phyloP scores from a whole-genome alignment of 2,113 vertebrate species.

The Kryptolebias marmoratus region DNA sequence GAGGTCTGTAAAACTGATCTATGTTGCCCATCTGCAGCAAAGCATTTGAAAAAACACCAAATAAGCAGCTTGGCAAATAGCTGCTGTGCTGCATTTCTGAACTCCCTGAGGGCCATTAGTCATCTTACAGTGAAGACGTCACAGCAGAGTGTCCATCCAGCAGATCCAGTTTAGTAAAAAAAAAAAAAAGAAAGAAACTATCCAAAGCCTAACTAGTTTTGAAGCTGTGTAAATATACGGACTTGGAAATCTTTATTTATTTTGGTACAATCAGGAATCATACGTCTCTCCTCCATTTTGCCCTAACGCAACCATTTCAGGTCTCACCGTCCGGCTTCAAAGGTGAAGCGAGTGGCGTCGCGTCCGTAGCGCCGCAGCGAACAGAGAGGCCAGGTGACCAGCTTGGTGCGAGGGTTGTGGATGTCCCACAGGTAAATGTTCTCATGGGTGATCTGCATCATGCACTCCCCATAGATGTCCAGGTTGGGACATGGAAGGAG shows the following conservation, averaged over 20 bases:
- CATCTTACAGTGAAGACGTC: no score
- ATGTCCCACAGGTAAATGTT: conserved; percentile 99
- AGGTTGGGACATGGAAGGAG: conserved; percentile 92
- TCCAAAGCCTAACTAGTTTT: neutral
- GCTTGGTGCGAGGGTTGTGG: conserved; percentile 92
- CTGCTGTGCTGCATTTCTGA: no score
- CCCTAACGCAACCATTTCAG: no score
- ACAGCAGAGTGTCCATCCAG: no score
- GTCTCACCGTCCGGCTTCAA: conserved; percentile 91
- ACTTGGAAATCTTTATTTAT: neutral
- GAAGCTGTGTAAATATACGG: neutral
- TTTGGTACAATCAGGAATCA: neutral
- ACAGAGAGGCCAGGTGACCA: conserved; percentile 95
- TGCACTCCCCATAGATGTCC: conserved; percentile 95
- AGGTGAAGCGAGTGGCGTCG: conserved; percentile 93
- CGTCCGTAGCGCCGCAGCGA: conserved; percentile 92
- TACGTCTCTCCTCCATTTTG: neutral
- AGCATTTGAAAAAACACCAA: no score
- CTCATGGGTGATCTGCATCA: conserved; percentile 96
- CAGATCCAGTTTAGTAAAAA: no score
- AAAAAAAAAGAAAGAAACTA: neutral
- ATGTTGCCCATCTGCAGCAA: no score
- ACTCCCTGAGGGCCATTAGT: no score
- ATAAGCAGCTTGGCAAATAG: no score
- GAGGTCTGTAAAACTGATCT: no score